These are phyloP conservation scores for Orbicella faveolata DNA, from an alignment of 64 coral and sea anemone genomes.

Conservation along the genomic window DNA sequence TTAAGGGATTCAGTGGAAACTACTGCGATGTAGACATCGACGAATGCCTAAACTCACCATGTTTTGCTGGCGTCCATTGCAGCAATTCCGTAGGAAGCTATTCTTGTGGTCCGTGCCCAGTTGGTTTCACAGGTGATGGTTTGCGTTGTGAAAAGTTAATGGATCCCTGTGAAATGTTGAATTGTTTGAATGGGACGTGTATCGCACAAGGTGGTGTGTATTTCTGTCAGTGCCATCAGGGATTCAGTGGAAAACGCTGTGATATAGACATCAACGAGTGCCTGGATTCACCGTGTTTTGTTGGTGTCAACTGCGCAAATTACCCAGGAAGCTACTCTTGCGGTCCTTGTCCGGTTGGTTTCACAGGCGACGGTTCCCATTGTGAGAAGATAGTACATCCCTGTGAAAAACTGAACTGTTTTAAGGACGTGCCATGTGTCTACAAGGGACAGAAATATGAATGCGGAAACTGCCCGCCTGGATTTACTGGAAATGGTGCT, in stretches of 20 bases:
- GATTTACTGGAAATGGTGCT: constrained; percentile 82
- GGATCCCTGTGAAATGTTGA: constrained; percentile 25
- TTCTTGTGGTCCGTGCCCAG: neutral
- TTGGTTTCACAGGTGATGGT: neutral
- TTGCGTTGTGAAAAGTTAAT: constrained; percentile 16
- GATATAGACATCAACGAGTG: constrained; percentile 49
- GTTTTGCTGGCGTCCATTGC: no score
- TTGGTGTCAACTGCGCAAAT: constrained; percentile 33
- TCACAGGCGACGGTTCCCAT: constrained; percentile 27
- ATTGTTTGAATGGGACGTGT: constrained; percentile 59
- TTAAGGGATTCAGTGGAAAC: constrained; percentile 4
- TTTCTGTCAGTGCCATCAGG: constrained; percentile 53
- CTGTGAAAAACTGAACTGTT: constrained; percentile 50
- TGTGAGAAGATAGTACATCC: constrained; percentile 10
- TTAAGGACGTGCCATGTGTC: constrained; percentile 61
- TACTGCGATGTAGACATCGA: constrained; percentile 24
- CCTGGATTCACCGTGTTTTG: constrained; percentile 34
- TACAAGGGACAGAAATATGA: constrained; percentile 12
- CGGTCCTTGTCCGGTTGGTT: constrained; percentile 20
- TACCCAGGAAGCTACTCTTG: constrained; percentile 23
- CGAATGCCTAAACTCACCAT: neutral
- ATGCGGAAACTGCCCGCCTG: constrained; percentile 74
- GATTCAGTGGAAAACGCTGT: constrained; percentile 61
- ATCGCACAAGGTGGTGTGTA: constrained; percentile 32
- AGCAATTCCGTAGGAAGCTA: neutral